Base-by-base conservation (phyloP, 2,113 vertebrate genomes). In the Perognathus longimembris region DNA sequence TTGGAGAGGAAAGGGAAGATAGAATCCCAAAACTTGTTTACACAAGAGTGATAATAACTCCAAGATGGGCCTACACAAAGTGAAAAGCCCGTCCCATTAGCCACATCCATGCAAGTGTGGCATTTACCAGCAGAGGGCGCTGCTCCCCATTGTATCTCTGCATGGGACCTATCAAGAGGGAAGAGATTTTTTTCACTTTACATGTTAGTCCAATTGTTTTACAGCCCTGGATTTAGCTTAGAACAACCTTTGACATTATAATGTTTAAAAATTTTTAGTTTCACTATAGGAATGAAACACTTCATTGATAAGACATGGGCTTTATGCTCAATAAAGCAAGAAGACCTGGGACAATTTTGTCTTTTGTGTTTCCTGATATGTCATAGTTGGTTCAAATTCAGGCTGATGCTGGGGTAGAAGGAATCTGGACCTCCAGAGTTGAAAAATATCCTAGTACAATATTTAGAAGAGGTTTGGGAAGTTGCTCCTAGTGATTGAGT, bases 101-200 rank as follows among this genome's bases (percentile, higher is more conserved):
- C 18, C 21, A 54, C 38, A 76, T 71, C 54, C n/a, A 0, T 77
- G 90, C 45, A 80, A 26, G 15, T 73, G 63, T 40, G 11, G 30
- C 74, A 17, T 57, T 81, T 77, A 36, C 90, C 95, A 91, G 90
- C 22, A 97, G 96, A 93, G 94, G 96, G 94, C 77, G 64, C 90
- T 94, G 92, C 54, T 64, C 54, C 57, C 94, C 73, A 50, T 67
- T 26, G 54, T 85, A 36, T 42, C 15, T 21, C 54, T 20, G 30
- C 66, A 1, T 5, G 30, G 80, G n/a, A 88, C 42, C 61, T 34
- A 75, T 7, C 34, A 42, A 34, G 42, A n/a, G 28, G 54, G n/a
- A 66, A 59, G 66, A 76, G 40, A 86, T 54, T 80, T 36, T 80
- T 36, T 82, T 42, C 30, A 10, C 5, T 59, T 7, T 14, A 54